phyloP scores from a whole-genome alignment of 2,888 invertebrate genomes.

The Magallana nippona region DNA sequence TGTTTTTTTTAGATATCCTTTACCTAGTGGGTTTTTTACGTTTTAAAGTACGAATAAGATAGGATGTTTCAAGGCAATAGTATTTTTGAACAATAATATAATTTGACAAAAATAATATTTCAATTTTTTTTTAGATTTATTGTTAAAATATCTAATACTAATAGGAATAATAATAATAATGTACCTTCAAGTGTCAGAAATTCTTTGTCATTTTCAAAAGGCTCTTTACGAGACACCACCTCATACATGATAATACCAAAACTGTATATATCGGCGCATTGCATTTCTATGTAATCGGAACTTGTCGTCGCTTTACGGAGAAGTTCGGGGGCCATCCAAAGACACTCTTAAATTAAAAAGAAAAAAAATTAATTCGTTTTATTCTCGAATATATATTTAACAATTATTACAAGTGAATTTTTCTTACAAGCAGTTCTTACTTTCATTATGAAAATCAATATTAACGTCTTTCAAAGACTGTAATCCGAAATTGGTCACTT shows the following conservation, averaged over 20 bases:
- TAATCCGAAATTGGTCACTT: slow-evolving; percentile 91
- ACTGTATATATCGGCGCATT: slow-evolving; percentile 85
- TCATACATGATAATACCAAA: slow-evolving; percentile 87
- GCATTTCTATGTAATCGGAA: slow-evolving; percentile 28
- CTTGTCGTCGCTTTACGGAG: slow-evolving; percentile 78
- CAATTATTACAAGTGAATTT: background rate
- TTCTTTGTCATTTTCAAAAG: slow-evolving; percentile 52
- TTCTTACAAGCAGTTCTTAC: background rate
- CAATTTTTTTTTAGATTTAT: too few species aligned
- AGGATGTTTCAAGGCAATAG: too few species aligned
- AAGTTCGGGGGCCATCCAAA: slow-evolving; percentile 93
- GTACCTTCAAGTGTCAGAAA: slow-evolving; percentile 22
- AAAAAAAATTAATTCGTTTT: too few species aligned
- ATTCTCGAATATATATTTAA: background rate
- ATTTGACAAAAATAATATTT: background rate
- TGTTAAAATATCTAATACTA: too few species aligned
- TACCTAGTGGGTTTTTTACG: too few species aligned
- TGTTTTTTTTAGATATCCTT: too few species aligned
- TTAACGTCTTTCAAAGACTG: slow-evolving; percentile 7
- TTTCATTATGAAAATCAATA: background rate
- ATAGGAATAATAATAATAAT: too few species aligned
- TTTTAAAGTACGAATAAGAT: too few species aligned
- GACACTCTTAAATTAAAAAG: slow-evolving; percentile 51
- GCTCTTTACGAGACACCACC: slow-evolving; percentile 82
- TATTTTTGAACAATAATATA: background rate